Percentiles rank a stretch among this genome's conserved stretches.
Evolutionary conservation across 2,888 invertebrate species (phyloP).

Genomic region (Callyntrura guangdongensis): DNA sequence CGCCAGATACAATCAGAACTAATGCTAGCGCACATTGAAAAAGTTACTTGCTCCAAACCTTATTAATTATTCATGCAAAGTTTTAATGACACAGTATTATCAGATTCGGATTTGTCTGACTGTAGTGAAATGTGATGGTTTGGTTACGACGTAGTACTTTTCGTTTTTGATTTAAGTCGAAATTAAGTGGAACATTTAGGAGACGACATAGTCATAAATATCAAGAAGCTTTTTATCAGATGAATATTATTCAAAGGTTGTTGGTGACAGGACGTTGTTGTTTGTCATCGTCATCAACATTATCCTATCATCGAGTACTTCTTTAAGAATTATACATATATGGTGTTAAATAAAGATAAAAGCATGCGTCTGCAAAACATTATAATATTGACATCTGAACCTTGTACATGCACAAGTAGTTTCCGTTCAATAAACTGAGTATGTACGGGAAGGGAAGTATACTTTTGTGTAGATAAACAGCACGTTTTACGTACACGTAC

Average conservation of each 20-base stretch:
- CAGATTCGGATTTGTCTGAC: neutral
- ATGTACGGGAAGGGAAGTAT: neutral
- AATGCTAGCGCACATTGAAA: neutral
- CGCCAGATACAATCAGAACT: neutral
- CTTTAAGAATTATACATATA: conserved; percentile 3
- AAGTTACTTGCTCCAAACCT: neutral
- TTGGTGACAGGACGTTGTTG: neutral
- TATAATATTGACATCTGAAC: conserved; percentile 31
- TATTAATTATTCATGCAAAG: neutral
- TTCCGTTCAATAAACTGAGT: conserved; percentile 9
- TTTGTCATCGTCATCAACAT: conserved; percentile 3
- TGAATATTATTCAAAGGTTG: neutral
- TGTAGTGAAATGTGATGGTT: conserved; percentile 27
- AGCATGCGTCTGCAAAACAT: conserved; percentile 44
- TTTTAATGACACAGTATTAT: neutral
- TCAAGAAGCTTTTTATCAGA: no score
- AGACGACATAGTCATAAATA: neutral
- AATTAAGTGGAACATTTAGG: neutral
- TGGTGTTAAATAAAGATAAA: conserved; percentile 1
- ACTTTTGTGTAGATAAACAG: neutral
- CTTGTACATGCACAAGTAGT: neutral
- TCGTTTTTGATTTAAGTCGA: neutral
- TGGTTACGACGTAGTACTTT: neutral
- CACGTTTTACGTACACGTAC: neutral
- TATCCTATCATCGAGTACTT: neutral